phyloP scores from a whole-genome alignment of 2,888 invertebrate species.

The Eupsilia transversa region DNA sequence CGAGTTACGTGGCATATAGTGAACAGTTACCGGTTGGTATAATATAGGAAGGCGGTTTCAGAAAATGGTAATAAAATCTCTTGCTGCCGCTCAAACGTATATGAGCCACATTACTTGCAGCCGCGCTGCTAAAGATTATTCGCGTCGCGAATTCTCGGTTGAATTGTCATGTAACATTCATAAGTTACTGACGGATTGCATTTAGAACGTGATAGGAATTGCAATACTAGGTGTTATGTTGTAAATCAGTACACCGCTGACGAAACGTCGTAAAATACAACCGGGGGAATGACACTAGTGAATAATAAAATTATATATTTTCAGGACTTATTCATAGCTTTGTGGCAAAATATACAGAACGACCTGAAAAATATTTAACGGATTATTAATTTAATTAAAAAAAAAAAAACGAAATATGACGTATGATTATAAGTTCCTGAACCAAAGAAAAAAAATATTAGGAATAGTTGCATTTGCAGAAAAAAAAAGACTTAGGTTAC shows the following conservation, averaged over 20 bases:
- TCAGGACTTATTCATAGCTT: neutral
- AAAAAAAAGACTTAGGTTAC: constrained; percentile 8
- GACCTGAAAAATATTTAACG: neutral
- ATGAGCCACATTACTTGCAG: constrained; percentile 49
- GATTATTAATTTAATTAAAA: neutral
- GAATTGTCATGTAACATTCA: constrained; percentile 69
- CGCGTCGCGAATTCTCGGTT: constrained; percentile 54
- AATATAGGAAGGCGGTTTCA: neutral
- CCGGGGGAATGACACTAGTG: neutral
- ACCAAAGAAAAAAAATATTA: neutral
- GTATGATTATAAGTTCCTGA: neutral
- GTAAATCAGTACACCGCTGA: constrained; percentile 59
- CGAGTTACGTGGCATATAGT: neutral
- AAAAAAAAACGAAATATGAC: neutral
- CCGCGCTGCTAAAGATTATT: constrained; percentile 57
- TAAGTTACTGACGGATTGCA: constrained; percentile 67
- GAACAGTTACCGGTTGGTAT: neutral
- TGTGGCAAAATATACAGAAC: neutral
- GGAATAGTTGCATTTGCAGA: neutral
- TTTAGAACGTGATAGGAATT: constrained; percentile 64
- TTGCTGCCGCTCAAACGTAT: constrained; percentile 23
- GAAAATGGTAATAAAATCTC: constrained; percentile 43
- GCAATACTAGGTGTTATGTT: constrained; percentile 50
- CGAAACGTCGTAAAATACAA: constrained; percentile 34
- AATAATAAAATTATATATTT: constrained; percentile 23